phyloP scores from a whole-genome alignment of 2,797 vertebrate species.

The Enteromius treurensis region DNA sequence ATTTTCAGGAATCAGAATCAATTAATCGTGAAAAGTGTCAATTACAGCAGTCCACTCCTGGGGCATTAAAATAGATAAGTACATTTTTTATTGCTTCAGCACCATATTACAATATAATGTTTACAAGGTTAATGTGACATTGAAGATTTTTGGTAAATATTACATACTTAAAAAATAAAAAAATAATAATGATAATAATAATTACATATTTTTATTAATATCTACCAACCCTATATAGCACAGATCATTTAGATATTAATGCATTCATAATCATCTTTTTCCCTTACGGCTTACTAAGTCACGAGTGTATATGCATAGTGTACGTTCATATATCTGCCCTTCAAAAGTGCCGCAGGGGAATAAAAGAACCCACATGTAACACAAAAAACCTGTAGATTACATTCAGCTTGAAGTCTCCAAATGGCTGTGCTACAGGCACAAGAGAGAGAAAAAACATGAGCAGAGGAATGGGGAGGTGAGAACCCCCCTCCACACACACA shows the following conservation, averaged over 20 bases:
- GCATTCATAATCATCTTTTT: not conserved
- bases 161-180: not conserved
- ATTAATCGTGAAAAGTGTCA: not conserved
- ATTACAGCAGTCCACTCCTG: not conserved
- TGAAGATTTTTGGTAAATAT: not conserved
- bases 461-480: conserved; percentile 37
- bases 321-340: conserved; percentile 19
- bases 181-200: not conserved
- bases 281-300: not conserved
- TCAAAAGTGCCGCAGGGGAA: conserved; percentile 37
- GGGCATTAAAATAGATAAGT: not conserved
- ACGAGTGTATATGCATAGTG: conserved; percentile 6
- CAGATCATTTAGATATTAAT: not conserved
- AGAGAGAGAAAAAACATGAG: conserved; percentile 38
- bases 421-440: conserved; percentile 47
- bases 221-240: not conserved
- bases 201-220: not conserved
- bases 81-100: not conserved
- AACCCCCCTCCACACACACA: conserved; percentile 32
- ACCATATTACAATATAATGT: not conserved
- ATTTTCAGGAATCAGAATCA: not conserved
- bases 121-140: not conserved
- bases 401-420: conserved; percentile 40
- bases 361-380: conserved; percentile 25
- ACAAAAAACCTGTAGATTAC: conserved; percentile 47